Percentiles rank a stretch among this genome's conserved stretches.
These are phyloP conservation scores for Alligator mississippiensis DNA, from an alignment of 2,113 vertebrate species.

Conservation along the genomic window DNA sequence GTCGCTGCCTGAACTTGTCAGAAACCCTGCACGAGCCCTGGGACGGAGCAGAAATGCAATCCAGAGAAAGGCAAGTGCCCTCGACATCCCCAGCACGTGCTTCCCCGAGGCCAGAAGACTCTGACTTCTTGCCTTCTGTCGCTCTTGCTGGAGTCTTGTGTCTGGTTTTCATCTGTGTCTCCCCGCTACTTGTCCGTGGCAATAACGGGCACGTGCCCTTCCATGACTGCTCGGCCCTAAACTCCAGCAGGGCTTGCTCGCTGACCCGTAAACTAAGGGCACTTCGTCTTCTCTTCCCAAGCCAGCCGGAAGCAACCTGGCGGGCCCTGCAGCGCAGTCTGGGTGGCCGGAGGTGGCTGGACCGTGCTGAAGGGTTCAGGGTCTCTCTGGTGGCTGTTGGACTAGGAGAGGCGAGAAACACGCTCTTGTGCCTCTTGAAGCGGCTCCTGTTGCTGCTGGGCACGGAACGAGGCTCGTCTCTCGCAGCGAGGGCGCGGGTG, in stretches of 20 bases:
- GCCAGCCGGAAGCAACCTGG: not conserved
- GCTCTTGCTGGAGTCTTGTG: not conserved
- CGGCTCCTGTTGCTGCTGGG: not conserved
- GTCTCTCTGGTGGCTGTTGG: not conserved
- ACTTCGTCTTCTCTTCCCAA: not conserved
- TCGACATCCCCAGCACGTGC: not conserved
- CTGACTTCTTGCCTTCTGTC: conserved; percentile 24
- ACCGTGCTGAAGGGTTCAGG: not conserved
- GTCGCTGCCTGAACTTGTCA: not conserved
- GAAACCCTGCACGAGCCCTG: not conserved
- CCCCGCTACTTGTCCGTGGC: not conserved
- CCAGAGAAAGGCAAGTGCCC: not conserved
- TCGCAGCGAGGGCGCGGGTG: not conserved
- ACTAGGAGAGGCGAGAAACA: not conserved
- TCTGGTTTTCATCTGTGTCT: conserved; percentile 7
- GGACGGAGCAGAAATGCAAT: not conserved
- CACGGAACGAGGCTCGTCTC: not conserved
- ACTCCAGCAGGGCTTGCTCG: no score
- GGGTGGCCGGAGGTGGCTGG: not conserved
- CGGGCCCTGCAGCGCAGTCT: not conserved
- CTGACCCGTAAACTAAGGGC: not conserved
- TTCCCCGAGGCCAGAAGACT: not conserved
- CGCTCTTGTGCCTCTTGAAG: not conserved
- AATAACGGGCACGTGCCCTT: not conserved
- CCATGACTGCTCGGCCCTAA: not conserved